A percentile compares a stretch with the other conserved stretches of the same genome.
These are phyloP conservation scores for Nicator chloris DNA, from an alignment of 2,113 vertebrate genomes.

Conservation along the genomic window DNA sequence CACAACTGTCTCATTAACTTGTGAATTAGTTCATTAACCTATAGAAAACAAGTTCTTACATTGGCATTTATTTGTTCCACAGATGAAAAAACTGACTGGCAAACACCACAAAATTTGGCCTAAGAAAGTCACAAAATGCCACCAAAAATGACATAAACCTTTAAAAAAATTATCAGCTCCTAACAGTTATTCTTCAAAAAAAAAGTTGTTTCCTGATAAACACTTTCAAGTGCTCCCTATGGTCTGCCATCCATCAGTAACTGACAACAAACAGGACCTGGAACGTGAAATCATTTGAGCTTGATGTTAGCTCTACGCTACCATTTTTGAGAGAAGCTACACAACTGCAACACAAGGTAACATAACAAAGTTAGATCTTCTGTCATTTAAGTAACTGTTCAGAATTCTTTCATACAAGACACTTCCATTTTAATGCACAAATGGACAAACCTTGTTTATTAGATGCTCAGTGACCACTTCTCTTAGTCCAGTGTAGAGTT, in stretches of 20 bases:
- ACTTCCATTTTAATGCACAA: not conserved
- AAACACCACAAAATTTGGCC: not conserved
- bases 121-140: not conserved
- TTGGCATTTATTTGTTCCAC: not conserved
- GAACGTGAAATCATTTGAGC: not conserved
- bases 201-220: not conserved
- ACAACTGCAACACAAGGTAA: not conserved
- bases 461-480: slow-evolving; percentile 99
- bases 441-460: slow-evolving; percentile 90
- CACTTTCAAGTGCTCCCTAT: not conserved
- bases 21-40: slow-evolving; percentile 9
- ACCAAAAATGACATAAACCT: not conserved
- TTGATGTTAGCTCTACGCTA: not conserved
- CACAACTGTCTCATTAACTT: not conserved
- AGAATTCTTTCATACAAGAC: not conserved
- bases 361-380: not conserved
- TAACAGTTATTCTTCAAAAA: not conserved
- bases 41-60: not conserved
- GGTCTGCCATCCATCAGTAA: not conserved
- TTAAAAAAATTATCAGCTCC: not conserved
- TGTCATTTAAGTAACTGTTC: not conserved
- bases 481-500: slow-evolving; percentile 96
- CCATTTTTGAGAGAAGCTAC: not conserved
- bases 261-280: not conserved
- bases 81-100: not conserved